A percentile compares a stretch with the other conserved stretches of the same genome.
These are phyloP conservation scores for Leptodactylus fuscus DNA, from an alignment of 2,113 vertebrate genomes.

Conservation along the genomic window DNA sequence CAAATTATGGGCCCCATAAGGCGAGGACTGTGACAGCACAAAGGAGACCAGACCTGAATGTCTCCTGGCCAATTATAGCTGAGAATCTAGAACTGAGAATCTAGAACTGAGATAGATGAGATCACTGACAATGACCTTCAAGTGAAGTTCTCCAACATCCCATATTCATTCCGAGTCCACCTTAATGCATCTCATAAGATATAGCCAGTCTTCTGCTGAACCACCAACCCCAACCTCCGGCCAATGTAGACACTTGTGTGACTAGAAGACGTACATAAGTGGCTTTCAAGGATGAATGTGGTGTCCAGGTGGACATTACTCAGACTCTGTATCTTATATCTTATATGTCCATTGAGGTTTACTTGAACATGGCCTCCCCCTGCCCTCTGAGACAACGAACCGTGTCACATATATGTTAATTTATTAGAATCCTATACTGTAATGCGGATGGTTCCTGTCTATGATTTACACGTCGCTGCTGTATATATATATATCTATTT, in stretches of 20 bases:
- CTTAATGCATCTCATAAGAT: neutral
- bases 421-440: conserved; percentile 13
- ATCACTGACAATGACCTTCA: neutral
- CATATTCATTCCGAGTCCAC: neutral
- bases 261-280: neutral
- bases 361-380: neutral
- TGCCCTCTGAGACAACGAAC: neutral
- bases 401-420: neutral
- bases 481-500: neutral
- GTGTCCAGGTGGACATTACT: neutral
- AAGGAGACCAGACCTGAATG: neutral
- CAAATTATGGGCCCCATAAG: neutral
- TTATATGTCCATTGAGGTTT: neutral
- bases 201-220: neutral
- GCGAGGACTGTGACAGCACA: neutral
- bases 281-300: neutral
- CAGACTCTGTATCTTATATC: neutral
- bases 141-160: neutral
- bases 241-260: neutral
- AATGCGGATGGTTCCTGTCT: neutral
- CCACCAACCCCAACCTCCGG: neutral
- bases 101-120: neutral
- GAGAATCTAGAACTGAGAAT: too few relatives aligned
- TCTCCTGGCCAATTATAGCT: neutral
- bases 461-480: neutral